phyloP scores from a whole-genome alignment of 37 sponge, comb jelly and placozoan species.

The Diacarnus erythraeanus region DNA sequence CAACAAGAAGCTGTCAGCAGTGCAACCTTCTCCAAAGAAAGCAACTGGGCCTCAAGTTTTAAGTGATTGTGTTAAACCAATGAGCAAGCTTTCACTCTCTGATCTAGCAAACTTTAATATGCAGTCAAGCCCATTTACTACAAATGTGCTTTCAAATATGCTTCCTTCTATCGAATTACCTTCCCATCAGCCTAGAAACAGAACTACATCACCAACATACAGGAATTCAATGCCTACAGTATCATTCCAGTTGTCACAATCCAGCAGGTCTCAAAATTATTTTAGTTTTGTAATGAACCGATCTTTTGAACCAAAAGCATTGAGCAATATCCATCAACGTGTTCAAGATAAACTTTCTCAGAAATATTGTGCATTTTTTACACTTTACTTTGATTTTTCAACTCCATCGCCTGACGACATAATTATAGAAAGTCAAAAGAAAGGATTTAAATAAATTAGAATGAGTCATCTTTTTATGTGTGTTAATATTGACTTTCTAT shows the following conservation, averaged over 20 bases:
- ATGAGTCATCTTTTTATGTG: too few relatives aligned
- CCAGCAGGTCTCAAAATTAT: not conserved
- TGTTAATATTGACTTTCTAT: too few relatives aligned
- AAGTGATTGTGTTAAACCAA: too few relatives aligned
- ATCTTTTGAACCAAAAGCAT: not conserved
- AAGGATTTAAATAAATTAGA: slow-evolving; percentile 2
- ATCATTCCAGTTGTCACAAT: not conserved
- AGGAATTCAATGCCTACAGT: not conserved
- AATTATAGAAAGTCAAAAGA: slow-evolving; percentile 24
- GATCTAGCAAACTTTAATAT: not conserved
- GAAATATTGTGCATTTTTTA: not conserved
- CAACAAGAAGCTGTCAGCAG: too few relatives aligned
- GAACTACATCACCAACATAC: not conserved
- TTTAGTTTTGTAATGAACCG: not conserved
- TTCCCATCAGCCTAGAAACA: not conserved
- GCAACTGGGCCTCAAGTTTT: too few relatives aligned
- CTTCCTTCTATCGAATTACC: not conserved
- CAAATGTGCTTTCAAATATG: not conserved
- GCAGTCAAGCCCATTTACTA: not conserved
- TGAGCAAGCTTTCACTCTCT: not conserved
- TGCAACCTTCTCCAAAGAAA: too few relatives aligned
- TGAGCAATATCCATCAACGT: not conserved
- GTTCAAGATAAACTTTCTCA: not conserved
- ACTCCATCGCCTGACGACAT: slow-evolving; percentile 68
- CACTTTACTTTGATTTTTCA: slow-evolving; percentile 15